phyloP scores from a whole-genome alignment of 2,888 invertebrate genomes.

The Netelia fuscicornis region DNA sequence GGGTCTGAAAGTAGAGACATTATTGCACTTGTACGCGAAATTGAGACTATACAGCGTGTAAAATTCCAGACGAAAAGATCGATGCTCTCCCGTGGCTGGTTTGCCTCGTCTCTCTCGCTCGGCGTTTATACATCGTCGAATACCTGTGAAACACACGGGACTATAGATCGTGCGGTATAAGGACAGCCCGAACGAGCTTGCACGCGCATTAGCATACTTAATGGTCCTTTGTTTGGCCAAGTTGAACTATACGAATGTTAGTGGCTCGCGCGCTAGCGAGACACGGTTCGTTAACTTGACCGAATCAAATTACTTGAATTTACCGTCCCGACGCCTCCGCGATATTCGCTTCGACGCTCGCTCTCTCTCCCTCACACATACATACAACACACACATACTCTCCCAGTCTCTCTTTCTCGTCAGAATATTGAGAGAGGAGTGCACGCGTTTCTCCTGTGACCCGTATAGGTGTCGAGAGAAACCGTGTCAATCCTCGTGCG shows the following conservation, averaged over 20 bases:
- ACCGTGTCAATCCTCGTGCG: neutral
- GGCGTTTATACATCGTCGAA: neutral
- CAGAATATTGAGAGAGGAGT: neutral
- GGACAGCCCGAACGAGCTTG: constrained; percentile 47
- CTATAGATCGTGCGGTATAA: constrained; percentile 11
- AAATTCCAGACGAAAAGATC: constrained; percentile 2
- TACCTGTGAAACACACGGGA: constrained; percentile 2
- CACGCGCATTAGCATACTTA: constrained; percentile 80
- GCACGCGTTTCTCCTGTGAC: neutral
- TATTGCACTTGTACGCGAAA: constrained; percentile 14
- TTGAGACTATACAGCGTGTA: neutral
- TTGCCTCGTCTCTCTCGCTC: neutral
- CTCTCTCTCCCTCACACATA: constrained; percentile 44
- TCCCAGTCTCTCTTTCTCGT: too few species aligned
- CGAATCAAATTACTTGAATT: constrained; percentile 83
- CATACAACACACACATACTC: too few species aligned
- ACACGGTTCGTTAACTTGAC: constrained; percentile 83
- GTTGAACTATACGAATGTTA: constrained; percentile 81
- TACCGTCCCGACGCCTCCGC: constrained; percentile 81
- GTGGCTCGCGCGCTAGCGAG: constrained; percentile 69
- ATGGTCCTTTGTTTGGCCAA: constrained; percentile 83
- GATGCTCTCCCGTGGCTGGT: constrained; percentile 1
- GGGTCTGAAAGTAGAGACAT: constrained; percentile 6
- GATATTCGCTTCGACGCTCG: constrained; percentile 71
- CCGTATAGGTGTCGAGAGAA: neutral